Base-by-base conservation (phyloP, 37 sponge, comb jelly and placozoan genomes). In the Ephydatia muelleri region DNA sequence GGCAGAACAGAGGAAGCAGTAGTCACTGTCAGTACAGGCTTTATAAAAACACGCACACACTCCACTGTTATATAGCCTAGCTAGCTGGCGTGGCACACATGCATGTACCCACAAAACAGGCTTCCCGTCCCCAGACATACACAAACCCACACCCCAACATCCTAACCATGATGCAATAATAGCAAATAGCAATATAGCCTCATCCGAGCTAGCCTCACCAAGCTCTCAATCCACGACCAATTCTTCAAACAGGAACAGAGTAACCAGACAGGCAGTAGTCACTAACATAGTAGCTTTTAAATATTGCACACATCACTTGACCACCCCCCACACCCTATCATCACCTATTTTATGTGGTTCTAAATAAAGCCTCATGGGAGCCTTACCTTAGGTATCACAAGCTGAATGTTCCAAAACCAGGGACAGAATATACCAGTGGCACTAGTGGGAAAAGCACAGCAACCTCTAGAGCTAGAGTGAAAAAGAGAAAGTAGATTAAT, bases 1-100 rank as follows among this genome's bases (percentile, higher is more conserved):
- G 57, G 57, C 57, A 57, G 57, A 57, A 57, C 57, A 57, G 57
- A 57, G 57, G 57, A 57, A 57, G 57, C 57, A 57, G 57, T 57
- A 57, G 57, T 57, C 57, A 57, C 57, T 57, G 57, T 57, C 57
- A 57, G 57, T 57, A 57, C 57, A 57, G 57, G 57, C 57, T 57
- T 57, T 57, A 57, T 57, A 57, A 57, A 57, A 57, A 57, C 57
- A 57, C 57, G 57, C 57, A 57, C 57, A 57, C 57, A 57, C 57
- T 57, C 57, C 57, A 57, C 57, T 57, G 57, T 57, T 57, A 57
- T 57, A 57, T 57, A 57, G 57, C 57, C 57, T 57, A 57, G 57
- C 57, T 57, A 57, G 57, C 57, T 57, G 57, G 57, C 57, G 47
- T 43, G 47, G 47, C 47, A 43, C 47, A 43, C 47, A 43, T 43